Percentiles rank a stretch among this genome's conserved stretches.
Evolutionary conservation across 1,140 invertebrate genomes (phyloP).

Genomic region (Euura saliciscinereae): DNA sequence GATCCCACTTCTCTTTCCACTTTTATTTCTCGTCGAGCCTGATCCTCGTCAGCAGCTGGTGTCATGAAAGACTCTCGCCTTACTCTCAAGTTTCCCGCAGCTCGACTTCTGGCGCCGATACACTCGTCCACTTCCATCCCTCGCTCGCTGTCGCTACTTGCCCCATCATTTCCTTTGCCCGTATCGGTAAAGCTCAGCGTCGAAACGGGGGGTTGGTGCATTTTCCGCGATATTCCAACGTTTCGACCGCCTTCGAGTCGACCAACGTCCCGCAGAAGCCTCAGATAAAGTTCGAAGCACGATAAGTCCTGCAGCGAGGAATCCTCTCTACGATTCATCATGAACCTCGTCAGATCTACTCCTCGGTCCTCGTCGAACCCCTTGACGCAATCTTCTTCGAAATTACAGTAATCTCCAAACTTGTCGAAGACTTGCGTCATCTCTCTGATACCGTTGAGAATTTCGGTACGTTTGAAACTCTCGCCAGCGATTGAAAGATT

Average conservation of each 20-base stretch:
- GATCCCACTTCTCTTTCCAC: no score
- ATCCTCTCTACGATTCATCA: background rate
- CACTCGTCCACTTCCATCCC: background rate
- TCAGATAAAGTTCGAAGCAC: background rate
- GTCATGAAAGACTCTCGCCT: background rate
- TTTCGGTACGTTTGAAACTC: conserved; percentile 4
- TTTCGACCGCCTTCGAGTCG: background rate
- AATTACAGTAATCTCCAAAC: background rate
- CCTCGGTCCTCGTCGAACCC: background rate
- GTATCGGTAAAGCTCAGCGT: background rate
- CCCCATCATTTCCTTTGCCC: background rate
- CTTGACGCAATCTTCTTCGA: background rate
- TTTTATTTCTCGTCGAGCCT: background rate
- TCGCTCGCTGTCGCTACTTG: background rate
- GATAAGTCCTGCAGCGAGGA: background rate
- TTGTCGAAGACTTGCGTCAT: background rate
- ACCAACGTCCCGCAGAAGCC: background rate
- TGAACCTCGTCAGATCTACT: background rate
- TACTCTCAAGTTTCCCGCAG: background rate
- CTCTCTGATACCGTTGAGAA: background rate
- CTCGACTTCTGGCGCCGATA: background rate
- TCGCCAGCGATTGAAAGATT: background rate
- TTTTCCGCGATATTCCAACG: background rate
- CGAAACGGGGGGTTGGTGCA: background rate
- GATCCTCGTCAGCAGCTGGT: background rate